These are phyloP conservation scores for Halcyon chelicuti DNA, from an alignment of 2,797 vertebrate species.

Conservation along the genomic window DNA sequence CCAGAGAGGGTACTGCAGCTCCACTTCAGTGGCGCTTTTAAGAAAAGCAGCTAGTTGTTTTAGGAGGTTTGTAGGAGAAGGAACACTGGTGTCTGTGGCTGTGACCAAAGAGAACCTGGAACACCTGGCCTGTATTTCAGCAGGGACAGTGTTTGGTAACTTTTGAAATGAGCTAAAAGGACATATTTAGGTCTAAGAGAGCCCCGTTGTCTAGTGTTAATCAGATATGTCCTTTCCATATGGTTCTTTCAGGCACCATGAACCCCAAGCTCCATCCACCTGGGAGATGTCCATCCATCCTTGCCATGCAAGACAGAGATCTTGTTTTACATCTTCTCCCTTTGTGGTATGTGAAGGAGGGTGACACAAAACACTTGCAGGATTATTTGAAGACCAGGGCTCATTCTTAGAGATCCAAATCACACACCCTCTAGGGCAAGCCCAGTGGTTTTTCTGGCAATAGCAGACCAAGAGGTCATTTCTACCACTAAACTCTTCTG, in stretches of 20 bases:
- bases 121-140: not conserved
- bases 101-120: not conserved
- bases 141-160: not conserved
- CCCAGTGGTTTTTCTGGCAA: not conserved
- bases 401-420: not conserved
- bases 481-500: not conserved
- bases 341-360: not conserved
- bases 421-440: not conserved
- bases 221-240: not conserved
- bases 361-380: not conserved
- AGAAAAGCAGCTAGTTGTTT: not conserved
- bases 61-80: constrained; percentile 73
- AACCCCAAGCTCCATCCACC: not conserved
- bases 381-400: not conserved
- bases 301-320: not conserved
- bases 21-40: not conserved
- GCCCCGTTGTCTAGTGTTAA: rapidly evolving
- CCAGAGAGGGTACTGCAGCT: not conserved
- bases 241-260: not conserved
- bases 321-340: not conserved
- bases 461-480: not conserved
- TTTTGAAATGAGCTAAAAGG: not conserved
- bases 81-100: not conserved
- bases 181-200: not conserved
- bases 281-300: not conserved